Evolutionary conservation across 2,888 invertebrate species (phyloP).

Genomic region (Chirona hameri): DNA sequence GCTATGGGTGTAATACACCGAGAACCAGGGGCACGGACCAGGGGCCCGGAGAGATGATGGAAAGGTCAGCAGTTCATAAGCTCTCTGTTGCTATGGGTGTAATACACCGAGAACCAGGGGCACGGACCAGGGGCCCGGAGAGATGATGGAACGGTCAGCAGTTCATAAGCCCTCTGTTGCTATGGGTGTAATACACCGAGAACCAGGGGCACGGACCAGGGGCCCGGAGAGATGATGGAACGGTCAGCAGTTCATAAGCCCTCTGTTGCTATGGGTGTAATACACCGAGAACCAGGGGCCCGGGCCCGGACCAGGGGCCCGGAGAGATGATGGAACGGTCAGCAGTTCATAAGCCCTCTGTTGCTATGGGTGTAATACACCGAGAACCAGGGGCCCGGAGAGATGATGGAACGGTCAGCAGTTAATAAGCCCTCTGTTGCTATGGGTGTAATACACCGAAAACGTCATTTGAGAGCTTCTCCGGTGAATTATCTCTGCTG

Average conservation of each 20-base stretch:
- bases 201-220: slow-evolving; percentile 99
- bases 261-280: too few species aligned
- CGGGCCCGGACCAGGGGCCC: slow-evolving; percentile 99
- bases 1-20: too few species aligned
- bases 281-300: too few species aligned
- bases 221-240: slow-evolving; percentile 98
- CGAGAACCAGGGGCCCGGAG: slow-evolving; percentile 93
- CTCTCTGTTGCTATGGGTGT: too few species aligned
- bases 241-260: slow-evolving; percentile 51
- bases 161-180: too few species aligned
- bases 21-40: slow-evolving; percentile 98
- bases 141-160: slow-evolving; percentile 90
- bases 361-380: too few species aligned
- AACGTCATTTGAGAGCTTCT: too few species aligned
- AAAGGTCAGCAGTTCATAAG: slow-evolving; percentile 55
- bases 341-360: background rate
- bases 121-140: slow-evolving; percentile 98
- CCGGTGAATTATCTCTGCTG: too few species aligned
- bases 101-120: slow-evolving; percentile 55
- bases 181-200: too few species aligned
- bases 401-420: slow-evolving; percentile 90
- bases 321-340: slow-evolving; percentile 97
- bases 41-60: slow-evolving; percentile 98
- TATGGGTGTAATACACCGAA: too few species aligned
- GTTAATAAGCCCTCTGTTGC: too few species aligned